Percentiles rank a stretch among this genome's conserved stretches.
These are phyloP conservation scores for Caenorhabditis sp. DNA, from an alignment of 2,888 invertebrate genomes.

Conservation along the genomic window DNA sequence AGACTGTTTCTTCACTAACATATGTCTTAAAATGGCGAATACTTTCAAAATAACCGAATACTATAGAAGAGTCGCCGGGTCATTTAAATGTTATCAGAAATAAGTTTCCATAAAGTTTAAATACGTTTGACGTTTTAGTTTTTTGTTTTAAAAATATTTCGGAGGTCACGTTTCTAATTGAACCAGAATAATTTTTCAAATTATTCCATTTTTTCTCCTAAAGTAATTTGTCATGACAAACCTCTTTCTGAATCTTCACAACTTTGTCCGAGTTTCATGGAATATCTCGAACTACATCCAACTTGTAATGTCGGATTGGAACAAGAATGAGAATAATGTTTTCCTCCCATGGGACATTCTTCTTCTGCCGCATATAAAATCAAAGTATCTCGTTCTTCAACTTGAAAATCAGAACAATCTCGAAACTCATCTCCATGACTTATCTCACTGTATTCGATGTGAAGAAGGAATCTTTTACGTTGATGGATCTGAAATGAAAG, in stretches of 20 bases:
- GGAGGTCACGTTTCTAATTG: too few relatives aligned
- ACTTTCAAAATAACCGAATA: too few relatives aligned
- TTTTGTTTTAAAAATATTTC: too few relatives aligned
- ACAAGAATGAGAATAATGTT: conserved; percentile 33
- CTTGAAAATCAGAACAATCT: conserved; percentile 41
- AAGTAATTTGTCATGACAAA: too few relatives aligned
- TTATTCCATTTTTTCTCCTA: too few relatives aligned
- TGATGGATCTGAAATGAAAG: conserved; percentile 27
- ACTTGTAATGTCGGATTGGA: conserved; percentile 21
- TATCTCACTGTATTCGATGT: conserved; percentile 38
- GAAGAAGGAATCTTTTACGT: conserved; percentile 24
- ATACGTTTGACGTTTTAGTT: too few relatives aligned
- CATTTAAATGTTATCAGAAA: too few relatives aligned
- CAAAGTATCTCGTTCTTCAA: conserved; percentile 39
- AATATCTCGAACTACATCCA: conserved; percentile 33
- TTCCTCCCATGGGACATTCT: conserved; percentile 34
- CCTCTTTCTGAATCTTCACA: conserved; percentile 35
- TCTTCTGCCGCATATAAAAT: conserved; percentile 32
- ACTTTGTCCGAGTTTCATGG: conserved; percentile 29
- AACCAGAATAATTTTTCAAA: too few relatives aligned
- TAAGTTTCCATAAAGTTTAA: too few relatives aligned
- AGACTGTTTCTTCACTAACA: too few relatives aligned
- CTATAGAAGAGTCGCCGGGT: too few relatives aligned
- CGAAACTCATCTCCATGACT: conserved; percentile 13
- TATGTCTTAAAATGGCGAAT: too few relatives aligned